Base-by-base conservation (phyloP, 2,113 vertebrate species). In the Numenius arquata region DNA sequence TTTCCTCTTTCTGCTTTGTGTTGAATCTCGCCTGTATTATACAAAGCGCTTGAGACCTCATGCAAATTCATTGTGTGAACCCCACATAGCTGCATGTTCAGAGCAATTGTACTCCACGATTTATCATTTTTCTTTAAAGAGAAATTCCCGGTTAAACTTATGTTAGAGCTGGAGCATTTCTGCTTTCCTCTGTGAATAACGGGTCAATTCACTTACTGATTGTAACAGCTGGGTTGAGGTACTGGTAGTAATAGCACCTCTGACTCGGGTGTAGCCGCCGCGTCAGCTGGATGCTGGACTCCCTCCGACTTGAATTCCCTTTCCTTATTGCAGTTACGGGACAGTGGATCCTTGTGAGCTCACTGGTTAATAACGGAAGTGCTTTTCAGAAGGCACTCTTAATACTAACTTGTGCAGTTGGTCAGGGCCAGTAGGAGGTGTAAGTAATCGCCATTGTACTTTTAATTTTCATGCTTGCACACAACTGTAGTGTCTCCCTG, bases 321-420 rank as follows among this genome's bases (percentile, higher is more conserved):
- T 80, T 84, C 71, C 43, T 78, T 91, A 66, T 58, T 88, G 71
- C 78, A 71, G 43, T 92, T 84, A 48, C 3, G 71, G 85, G 77
- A n/a, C 40, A 73, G 66, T 43, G 55, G 53, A 50, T 91, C 53
- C 50, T 73, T 92, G 93, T 82, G 70, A 66, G 38, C 41, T 87
- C 48, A 40, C 58, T 72, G 34, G 55, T 94, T 90, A 79, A 85
- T 65, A 86, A 40, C 43, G 59, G 71, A 70, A 79, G 77, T 80
- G 63, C 84, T 90, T 93, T 92, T 89, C 55, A 76, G 80, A 88
- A 83, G 58, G 32, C 62, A 27, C 32, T 84, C 32, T 50, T 80
- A 58, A 38, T 63, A n/a, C 52, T 72, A 47, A 47, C 16, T 38
- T 25, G 26, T 78, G 62, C 22, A 5, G 71, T 93, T 81, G 74